Conservation (phyloP, 2,888 invertebrate species). For the Nowickia ferox region DNA sequence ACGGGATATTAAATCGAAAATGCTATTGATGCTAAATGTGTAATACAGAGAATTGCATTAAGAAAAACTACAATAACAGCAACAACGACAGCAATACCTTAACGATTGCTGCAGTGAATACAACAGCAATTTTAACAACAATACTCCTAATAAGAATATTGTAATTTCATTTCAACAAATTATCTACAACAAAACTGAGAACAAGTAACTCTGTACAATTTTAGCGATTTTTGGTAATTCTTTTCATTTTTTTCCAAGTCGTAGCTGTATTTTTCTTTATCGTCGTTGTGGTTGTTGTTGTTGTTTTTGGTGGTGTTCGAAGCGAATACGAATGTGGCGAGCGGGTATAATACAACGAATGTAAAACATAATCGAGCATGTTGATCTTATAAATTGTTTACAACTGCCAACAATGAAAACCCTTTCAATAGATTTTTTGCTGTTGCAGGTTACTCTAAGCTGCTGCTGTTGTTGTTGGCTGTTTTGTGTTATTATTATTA, state of each 20-base stretch:
- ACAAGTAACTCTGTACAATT: conserved; percentile 58
- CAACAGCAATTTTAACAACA: conserved; percentile 42
- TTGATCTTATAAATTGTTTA: conserved; percentile 70
- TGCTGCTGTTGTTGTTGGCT: conserved; percentile 17
- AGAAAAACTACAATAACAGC: conserved; percentile 2
- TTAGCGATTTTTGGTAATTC: conserved; percentile 31
- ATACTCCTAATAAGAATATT: conserved; percentile 66
- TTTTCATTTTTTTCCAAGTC: conserved; percentile 7
- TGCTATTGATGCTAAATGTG: conserved; percentile 48
- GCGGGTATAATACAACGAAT: conserved; percentile 67
- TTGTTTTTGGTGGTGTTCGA: conserved; percentile 27
- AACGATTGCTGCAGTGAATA: conserved; percentile 9
- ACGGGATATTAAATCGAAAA: conserved; percentile 56
- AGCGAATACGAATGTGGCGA: conserved; percentile 56
- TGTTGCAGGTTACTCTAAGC: conserved; percentile 67
- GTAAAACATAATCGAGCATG: conserved; percentile 71
- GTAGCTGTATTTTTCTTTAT: conserved; percentile 15
- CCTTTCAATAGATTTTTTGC: conserved; percentile 70
- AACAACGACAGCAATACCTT: neutral
- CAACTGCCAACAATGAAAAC: conserved; percentile 72
- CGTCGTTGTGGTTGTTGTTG: neutral
- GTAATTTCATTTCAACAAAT: conserved; percentile 72
- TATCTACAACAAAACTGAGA: conserved; percentile 70
- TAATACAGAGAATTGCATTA: conserved; percentile 29
- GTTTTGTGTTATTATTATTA: neutral